Percentiles rank a stretch among this genome's conserved stretches.
phyloP scores from a whole-genome alignment of 1,140 invertebrate genomes.

The Eriosoma lanigerum region DNA sequence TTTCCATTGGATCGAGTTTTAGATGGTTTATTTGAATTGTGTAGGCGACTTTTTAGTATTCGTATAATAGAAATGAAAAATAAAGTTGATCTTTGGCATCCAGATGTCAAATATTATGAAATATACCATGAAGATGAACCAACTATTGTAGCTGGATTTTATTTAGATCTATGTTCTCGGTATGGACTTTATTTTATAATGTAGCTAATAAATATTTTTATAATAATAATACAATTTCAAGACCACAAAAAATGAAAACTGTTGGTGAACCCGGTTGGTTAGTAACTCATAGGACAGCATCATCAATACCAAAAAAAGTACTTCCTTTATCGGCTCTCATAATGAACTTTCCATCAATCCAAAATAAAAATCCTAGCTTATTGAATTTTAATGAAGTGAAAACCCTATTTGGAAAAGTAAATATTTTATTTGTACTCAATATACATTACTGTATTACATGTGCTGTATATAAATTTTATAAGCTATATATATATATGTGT shows the following conservation, averaged over 20 bases:
- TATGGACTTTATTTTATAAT: conserved; percentile 55
- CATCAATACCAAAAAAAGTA: conserved; percentile 49
- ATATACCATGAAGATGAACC: conserved; percentile 72
- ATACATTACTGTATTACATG: neutral
- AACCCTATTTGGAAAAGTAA: conserved; percentile 62
- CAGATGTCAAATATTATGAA: conserved; percentile 81
- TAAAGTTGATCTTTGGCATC: conserved; percentile 72
- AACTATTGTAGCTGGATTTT: conserved; percentile 75
- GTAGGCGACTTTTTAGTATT: conserved; percentile 79
- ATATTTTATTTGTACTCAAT: neutral
- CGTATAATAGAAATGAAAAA: conserved; percentile 69
- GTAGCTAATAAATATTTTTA: neutral
- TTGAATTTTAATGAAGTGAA: conserved; percentile 76
- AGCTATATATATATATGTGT: no score
- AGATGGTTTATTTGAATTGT: conserved; percentile 72
- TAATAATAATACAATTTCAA: neutral
- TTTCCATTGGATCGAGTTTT: conserved; percentile 82
- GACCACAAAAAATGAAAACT: conserved; percentile 45
- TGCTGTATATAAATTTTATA: neutral
- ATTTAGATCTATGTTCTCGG: conserved; percentile 78
- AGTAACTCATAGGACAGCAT: conserved; percentile 43
- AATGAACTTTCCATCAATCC: conserved; percentile 60
- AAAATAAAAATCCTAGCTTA: conserved; percentile 67
- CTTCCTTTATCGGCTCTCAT: conserved; percentile 50
- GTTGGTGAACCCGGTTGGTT: conserved; percentile 43